A percentile compares a stretch with the other conserved stretches of the same genome.
phyloP scores from a whole-genome alignment of 2,113 vertebrate species.

The Stercorarius parasiticus region DNA sequence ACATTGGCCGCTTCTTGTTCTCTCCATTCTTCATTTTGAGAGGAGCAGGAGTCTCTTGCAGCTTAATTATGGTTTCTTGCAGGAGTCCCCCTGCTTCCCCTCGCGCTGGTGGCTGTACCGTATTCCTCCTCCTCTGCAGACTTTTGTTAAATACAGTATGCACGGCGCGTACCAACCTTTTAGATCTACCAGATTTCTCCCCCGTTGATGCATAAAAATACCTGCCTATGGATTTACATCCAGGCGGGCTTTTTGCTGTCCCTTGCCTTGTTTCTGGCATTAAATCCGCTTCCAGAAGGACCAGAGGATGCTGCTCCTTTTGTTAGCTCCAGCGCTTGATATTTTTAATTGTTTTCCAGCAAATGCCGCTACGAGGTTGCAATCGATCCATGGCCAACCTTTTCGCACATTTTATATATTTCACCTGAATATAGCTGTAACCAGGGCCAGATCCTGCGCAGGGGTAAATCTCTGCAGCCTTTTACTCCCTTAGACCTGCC shows the following conservation, averaged over 20 bases:
- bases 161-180: background rate
- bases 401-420: background rate
- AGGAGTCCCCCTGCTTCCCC: conserved; percentile 51
- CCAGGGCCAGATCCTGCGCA: background rate
- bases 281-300: background rate
- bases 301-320: background rate
- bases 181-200: background rate
- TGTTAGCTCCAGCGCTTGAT: background rate
- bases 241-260: background rate
- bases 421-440: background rate
- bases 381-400: rapidly evolving
- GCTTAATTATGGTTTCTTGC: conserved; percentile 67
- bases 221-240: background rate
- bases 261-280: background rate
- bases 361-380: background rate
- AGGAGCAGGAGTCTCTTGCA: conserved; percentile 51
- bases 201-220: background rate
- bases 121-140: conserved; percentile 17
- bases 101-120: background rate
- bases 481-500: background rate
- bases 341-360: background rate
- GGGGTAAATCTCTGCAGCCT: background rate
- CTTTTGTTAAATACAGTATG: conserved; percentile 33
- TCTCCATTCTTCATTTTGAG: conserved; percentile 47
- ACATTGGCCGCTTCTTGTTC: conserved; percentile 31